Percentiles rank a stretch among this genome's conserved stretches.
Conservation (phyloP, 2,888 invertebrate genomes). For the Mythimna ferrago region DNA sequence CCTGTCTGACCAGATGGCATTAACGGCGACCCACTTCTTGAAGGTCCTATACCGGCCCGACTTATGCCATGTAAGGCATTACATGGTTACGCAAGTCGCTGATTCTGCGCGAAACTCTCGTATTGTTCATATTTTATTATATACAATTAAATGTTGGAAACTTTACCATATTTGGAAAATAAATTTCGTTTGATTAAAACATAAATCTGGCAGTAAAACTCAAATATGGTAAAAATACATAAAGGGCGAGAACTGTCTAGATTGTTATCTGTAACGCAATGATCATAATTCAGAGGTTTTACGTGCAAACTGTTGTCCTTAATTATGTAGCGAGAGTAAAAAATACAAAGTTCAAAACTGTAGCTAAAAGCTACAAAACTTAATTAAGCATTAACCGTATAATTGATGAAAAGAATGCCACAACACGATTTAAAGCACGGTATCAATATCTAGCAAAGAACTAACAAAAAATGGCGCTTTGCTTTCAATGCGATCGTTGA, state of each 20-base stretch:
- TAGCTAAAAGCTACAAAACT: slow-evolving; percentile 40
- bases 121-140: slow-evolving; percentile 66
- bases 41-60: slow-evolving; percentile 84
- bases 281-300: slow-evolving; percentile 46
- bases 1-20: slow-evolving; percentile 87
- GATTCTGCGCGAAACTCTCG: slow-evolving; percentile 63
- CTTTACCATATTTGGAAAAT: slow-evolving; percentile 51
- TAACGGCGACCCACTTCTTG: slow-evolving; percentile 86
- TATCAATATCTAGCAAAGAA: slow-evolving; percentile 69
- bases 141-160: slow-evolving; percentile 58
- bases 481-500: slow-evolving; percentile 77
- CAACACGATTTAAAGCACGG: slow-evolving; percentile 62
- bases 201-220: slow-evolving; percentile 57
- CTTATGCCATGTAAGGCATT: slow-evolving; percentile 81
- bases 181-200: slow-evolving; percentile 65
- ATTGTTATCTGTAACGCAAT: slow-evolving; percentile 51
- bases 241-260: slow-evolving; percentile 54
- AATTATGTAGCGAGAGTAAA: slow-evolving; percentile 23
- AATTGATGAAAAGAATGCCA: slow-evolving; percentile 65
- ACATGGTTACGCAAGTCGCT: slow-evolving; percentile 83
- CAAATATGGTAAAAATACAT: slow-evolving; percentile 47
- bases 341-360: slow-evolving; percentile 30
- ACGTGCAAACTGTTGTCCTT: slow-evolving; percentile 31
- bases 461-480: slow-evolving; percentile 64
- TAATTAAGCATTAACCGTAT: slow-evolving; percentile 63